A percentile compares a stretch with the other conserved stretches of the same genome.
Conservation (phyloP, 1,140 invertebrate genomes). For the Dinoponera quadriceps region DNA sequence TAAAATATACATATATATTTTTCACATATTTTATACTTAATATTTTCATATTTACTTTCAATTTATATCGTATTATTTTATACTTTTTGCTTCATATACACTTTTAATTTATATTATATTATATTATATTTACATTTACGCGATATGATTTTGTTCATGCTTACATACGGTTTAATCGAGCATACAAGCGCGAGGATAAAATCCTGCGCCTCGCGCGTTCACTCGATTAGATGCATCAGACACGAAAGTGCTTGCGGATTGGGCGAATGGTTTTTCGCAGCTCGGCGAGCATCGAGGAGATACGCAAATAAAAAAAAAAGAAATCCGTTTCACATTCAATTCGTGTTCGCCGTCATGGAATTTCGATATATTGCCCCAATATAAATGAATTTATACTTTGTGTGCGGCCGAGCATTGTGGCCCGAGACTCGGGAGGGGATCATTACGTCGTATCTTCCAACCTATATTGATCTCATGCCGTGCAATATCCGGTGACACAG, state of each 20-base stretch:
- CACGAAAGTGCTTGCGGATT: background rate
- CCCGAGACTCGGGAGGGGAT: background rate
- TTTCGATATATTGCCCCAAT: conserved; percentile 21
- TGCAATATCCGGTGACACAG: conserved; percentile 9
- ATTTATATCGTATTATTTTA: background rate
- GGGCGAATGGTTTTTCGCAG: conserved; percentile 1
- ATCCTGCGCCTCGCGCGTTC: background rate
- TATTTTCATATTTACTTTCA: no score
- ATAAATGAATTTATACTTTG: conserved; percentile 23
- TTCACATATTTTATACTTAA: background rate
- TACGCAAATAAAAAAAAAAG: background rate
- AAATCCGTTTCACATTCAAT: background rate
- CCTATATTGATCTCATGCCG: conserved; percentile 24
- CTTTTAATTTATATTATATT: background rate
- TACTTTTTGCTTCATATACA: no score
- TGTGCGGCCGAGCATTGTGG: background rate
- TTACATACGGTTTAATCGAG: background rate
- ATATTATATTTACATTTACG: background rate
- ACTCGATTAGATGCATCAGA: conserved; percentile 28
- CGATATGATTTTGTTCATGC: background rate
- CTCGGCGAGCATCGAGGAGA: background rate
- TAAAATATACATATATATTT: background rate
- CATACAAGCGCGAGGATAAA: conserved; percentile 24
- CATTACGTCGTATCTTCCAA: background rate
- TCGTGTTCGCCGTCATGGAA: background rate